Percentiles rank a stretch among this genome's conserved stretches.
Evolutionary conservation across 2,888 invertebrate species (phyloP).

Genomic region (Diplazon laetatorius): DNA sequence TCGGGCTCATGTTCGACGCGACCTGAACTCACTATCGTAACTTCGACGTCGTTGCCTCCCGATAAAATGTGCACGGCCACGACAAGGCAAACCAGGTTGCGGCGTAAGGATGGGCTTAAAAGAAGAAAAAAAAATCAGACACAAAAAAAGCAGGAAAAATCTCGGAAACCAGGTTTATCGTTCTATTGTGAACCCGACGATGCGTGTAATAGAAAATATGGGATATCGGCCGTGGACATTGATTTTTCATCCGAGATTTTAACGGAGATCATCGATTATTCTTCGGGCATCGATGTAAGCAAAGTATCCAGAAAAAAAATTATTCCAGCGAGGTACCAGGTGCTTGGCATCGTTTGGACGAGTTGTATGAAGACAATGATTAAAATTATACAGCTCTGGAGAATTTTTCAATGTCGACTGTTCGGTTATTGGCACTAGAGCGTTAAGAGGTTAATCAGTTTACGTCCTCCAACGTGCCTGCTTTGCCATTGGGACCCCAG

Average conservation of each 20-base stretch:
- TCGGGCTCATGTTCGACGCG: neutral
- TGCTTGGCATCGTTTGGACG: neutral
- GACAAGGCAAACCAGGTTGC: conserved; percentile 13
- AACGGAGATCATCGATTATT: conserved; percentile 44
- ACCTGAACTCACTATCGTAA: conserved; percentile 42
- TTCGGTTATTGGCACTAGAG: too few species aligned
- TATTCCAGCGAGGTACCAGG: neutral
- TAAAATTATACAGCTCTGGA: too few species aligned
- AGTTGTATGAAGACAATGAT: too few species aligned
- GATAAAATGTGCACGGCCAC: conserved; percentile 41
- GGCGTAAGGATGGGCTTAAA: neutral
- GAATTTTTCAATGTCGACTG: too few species aligned
- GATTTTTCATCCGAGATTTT: conserved; percentile 39
- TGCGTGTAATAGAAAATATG: conserved; percentile 20
- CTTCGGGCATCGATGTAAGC: conserved; percentile 29
- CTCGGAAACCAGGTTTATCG: conserved; percentile 47
- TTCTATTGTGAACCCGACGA: conserved; percentile 47
- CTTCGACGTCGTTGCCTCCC: conserved; percentile 32
- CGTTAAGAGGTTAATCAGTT: too few species aligned
- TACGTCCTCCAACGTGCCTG: too few species aligned
- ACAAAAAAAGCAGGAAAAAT: conserved; percentile 19
- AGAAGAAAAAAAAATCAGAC: conserved; percentile 20
- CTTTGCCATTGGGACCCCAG: too few species aligned
- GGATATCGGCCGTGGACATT: conserved; percentile 28
- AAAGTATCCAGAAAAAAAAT: neutral